These are phyloP conservation scores for Climacteris rufus DNA, from an alignment of 2,113 vertebrate genomes.

Conservation along the genomic window DNA sequence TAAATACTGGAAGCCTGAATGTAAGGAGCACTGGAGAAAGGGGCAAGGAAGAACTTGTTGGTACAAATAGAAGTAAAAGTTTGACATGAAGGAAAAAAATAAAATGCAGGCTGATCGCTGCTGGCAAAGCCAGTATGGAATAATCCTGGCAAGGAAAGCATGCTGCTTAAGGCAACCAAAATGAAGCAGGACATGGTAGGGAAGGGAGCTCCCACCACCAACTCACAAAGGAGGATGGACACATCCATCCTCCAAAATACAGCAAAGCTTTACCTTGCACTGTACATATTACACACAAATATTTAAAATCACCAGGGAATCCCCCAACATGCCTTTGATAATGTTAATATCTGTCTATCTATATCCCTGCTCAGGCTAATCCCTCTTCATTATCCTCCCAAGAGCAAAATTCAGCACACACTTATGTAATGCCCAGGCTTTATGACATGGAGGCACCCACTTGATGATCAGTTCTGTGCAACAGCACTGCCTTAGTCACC, in stretches of 20 bases:
- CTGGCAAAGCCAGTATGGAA: background rate
- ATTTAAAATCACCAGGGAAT: background rate
- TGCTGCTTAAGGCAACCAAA: background rate
- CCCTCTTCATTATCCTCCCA: background rate
- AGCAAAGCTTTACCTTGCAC: background rate
- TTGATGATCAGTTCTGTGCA: slow-evolving; percentile 15
- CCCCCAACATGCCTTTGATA: background rate
- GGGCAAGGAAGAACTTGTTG: background rate
- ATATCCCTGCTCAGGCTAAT: background rate
- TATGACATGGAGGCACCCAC: slow-evolving; percentile 5
- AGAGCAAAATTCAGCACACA: background rate
- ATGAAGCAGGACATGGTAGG: background rate
- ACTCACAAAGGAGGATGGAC: background rate
- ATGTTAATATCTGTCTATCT: background rate
- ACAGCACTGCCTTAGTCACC: background rate
- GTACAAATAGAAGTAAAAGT: background rate
- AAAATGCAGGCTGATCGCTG: background rate
- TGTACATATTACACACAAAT: fast-evolving
- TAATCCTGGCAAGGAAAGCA: background rate
- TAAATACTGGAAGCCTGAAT: background rate
- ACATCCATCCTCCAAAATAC: background rate
- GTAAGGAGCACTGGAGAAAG: background rate
- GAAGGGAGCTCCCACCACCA: background rate
- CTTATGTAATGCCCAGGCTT: background rate
- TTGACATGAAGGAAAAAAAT: background rate